These are phyloP conservation scores for Stegodyphus mimosarum DNA, from an alignment of 1,140 invertebrate species.

Conservation along the genomic window DNA sequence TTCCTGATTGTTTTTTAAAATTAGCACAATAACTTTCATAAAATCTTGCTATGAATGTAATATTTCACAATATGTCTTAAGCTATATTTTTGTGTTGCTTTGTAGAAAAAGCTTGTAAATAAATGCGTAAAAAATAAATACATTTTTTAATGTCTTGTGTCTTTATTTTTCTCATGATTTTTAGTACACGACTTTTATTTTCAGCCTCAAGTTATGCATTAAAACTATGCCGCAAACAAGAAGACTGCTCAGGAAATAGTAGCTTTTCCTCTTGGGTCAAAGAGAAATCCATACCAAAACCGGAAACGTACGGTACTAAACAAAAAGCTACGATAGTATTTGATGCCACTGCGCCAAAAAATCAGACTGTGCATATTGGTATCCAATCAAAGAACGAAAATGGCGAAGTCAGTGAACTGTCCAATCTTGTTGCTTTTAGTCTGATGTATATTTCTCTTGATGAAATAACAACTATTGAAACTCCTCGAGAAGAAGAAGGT, in stretches of 20 bases:
- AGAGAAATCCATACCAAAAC: neutral
- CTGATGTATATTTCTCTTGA: neutral
- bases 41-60: too few relatives aligned
- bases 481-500: neutral
- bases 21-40: too few relatives aligned
- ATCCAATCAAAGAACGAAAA: neutral
- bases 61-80: too few relatives aligned
- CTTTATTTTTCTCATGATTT: too few relatives aligned
- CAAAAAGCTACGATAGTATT: neutral
- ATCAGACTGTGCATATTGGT: neutral
- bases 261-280: neutral
- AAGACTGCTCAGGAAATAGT: neutral
- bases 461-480: neutral
- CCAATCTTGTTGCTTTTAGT: neutral
- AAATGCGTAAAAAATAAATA: too few relatives aligned
- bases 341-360: neutral
- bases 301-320: neutral
- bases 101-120: too few relatives aligned
- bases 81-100: too few relatives aligned
- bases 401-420: neutral
- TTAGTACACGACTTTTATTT: constrained; percentile 24
- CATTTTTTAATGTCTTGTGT: too few relatives aligned
- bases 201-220: constrained; percentile 36
- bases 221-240: constrained; percentile 4
- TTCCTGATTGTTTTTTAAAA: too few relatives aligned